Percentiles rank a stretch among this genome's conserved stretches.
Evolutionary conservation across 2,888 invertebrate species (phyloP).

Genomic region (Drosophila colorata): DNA sequence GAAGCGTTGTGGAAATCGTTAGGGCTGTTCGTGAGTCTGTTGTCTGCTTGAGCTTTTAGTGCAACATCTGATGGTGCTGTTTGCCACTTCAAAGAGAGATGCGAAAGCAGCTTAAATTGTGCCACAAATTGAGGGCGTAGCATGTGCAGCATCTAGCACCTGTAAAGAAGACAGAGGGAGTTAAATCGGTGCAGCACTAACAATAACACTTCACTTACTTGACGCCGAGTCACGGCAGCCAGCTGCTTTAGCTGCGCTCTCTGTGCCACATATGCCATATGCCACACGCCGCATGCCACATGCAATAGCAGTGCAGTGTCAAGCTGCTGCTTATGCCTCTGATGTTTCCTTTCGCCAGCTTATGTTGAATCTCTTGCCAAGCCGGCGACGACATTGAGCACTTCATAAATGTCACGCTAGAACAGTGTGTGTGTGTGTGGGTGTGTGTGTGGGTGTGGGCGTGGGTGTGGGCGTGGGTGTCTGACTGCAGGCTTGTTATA

Average conservation of each 20-base stretch:
- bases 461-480: slow-evolving; percentile 3
- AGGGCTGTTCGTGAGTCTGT: background rate
- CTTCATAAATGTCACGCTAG: slow-evolving; percentile 58
- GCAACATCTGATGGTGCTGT: background rate
- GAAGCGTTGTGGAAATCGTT: background rate
- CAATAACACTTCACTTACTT: slow-evolving; percentile 42
- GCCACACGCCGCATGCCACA: slow-evolving; percentile 17
- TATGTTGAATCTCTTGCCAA: slow-evolving; percentile 29
- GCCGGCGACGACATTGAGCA: slow-evolving; percentile 49
- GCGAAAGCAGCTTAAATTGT: slow-evolving; percentile 12
- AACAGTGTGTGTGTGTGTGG: slow-evolving; percentile 4
- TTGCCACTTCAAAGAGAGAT: slow-evolving; percentile 1
- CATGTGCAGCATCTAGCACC: slow-evolving; percentile 3
- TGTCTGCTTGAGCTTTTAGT: background rate
- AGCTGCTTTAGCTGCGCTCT: slow-evolving; percentile 15
- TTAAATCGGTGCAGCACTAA: slow-evolving; percentile 29
- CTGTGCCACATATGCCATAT: slow-evolving; percentile 19
- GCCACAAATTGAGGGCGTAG: slow-evolving; percentile 24
- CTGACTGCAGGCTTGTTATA: slow-evolving; percentile 6
- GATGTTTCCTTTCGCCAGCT: slow-evolving; percentile 40
- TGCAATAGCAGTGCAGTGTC: slow-evolving; percentile 33
- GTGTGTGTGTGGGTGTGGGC: slow-evolving; percentile 1
- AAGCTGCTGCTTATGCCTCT: slow-evolving; percentile 32
- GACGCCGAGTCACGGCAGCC: slow-evolving; percentile 34
- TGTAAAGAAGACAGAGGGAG: slow-evolving; percentile 3